Evolutionary conservation across 2,113 vertebrate species (phyloP).

Genomic region (Cryptotis parvus): DNA sequence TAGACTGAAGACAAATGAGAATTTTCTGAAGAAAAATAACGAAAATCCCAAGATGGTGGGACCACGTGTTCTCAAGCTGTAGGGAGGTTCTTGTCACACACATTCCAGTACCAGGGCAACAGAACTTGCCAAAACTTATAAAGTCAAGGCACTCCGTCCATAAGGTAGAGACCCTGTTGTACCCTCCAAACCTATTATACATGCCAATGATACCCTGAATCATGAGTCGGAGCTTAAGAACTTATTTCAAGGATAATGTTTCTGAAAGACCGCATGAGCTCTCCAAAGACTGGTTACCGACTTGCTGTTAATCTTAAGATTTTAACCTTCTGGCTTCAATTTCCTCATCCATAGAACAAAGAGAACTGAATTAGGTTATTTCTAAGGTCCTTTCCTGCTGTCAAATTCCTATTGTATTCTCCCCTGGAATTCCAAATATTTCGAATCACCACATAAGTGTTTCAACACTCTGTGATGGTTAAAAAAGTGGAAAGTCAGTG

Average conservation of each 20-base stretch:
- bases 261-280: neutral
- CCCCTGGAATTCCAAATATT: conserved; percentile 3
- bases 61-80: neutral
- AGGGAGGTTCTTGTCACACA: neutral
- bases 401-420: conserved; percentile 44
- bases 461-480: neutral
- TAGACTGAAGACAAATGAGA: neutral
- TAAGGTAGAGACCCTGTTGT: neutral
- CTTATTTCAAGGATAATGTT: neutral
- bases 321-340: conserved; percentile 12
- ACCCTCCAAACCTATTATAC: neutral
- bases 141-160: neutral
- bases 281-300: neutral
- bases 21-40: conserved; percentile 23
- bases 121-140: neutral
- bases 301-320: neutral
- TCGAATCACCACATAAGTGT: neutral
- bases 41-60: accelerated
- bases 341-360: conserved; percentile 6
- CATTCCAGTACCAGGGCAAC: accelerated
- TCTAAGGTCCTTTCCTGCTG: conserved; percentile 1
- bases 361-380: neutral
- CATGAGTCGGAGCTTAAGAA: neutral
- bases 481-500: neutral
- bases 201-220: neutral